phyloP scores from a whole-genome alignment of 2,797 vertebrate species.

The Clarias laeviceps region DNA sequence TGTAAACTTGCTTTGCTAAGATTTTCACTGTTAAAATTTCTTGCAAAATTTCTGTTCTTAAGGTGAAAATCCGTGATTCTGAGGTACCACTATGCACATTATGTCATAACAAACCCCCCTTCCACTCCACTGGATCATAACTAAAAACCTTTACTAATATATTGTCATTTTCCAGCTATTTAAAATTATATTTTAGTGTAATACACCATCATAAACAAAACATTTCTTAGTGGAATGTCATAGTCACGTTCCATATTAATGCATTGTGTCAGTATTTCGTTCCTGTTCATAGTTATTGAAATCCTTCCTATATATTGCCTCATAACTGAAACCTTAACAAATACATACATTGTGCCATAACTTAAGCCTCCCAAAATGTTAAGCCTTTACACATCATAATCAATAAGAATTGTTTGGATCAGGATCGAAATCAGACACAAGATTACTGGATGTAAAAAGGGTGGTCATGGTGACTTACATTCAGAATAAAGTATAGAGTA shows the following conservation, averaged over 20 bases:
- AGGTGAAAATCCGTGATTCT: too few relatives aligned
- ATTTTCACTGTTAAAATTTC: too few relatives aligned
- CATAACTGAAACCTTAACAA: not conserved
- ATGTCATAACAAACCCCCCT: not conserved
- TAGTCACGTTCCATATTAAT: not conserved
- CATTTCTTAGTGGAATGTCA: not conserved
- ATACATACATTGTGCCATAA: not conserved
- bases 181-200: not conserved
- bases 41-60: too few relatives aligned
- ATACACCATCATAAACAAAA: not conserved
- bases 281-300: not conserved
- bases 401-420: too few relatives aligned
- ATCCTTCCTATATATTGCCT: not conserved
- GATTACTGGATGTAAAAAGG: not conserved
- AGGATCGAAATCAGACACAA: not conserved
- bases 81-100: not conserved
- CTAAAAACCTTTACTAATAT: not conserved
- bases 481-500: not conserved
- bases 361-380: not conserved
- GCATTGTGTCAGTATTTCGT: not conserved
- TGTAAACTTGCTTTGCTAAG: too few relatives aligned
- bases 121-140: not conserved
- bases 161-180: not conserved
- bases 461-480: not conserved
- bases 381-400: not conserved